Evolutionary conservation across 2,888 invertebrate genomes (phyloP), one percentile per base, ranked within the genome.

Genomic region (Heteromyza rotundicornis): DNA sequence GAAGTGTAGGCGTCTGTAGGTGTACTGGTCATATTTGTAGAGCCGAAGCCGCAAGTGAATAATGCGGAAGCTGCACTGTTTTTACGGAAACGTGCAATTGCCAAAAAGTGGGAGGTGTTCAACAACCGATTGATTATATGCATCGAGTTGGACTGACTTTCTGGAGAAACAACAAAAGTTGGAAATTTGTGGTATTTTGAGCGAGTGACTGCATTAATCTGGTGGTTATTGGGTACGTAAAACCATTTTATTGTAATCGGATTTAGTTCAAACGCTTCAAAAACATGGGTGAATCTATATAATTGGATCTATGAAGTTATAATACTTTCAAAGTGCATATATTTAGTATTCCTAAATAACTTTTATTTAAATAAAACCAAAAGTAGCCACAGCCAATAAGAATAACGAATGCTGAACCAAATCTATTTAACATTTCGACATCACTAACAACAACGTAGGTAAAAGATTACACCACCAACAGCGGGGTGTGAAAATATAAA

Each of bases 1-100:
- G 76, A 36, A 8, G 52, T 57, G 60, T 83, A 82, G 0, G 50
- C 14, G 2, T 50, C 40, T 12, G 50, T 23, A 19, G 17, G 24
- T 35, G 14, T 50, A n/a, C 16, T 40, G 40, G 3, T 40, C 3
- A n/a, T n/a, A 10, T 40, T n/a, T n/a, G 40, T 3, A 40, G n/a
- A 10, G 12, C 12, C 3, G 10, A 14, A 10, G 8, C 16, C 12
- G n/a, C 40, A 40, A 40, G 40, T 40, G 14, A n/a, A 7, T n/a
- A 40, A 40, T 10, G 27, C 5, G 10, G 27, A 27, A 27, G 27
- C 10, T 27, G 27, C 10, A 40, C n/a, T n/a, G n/a, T n/a, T n/a
- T n/a, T n/a, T n/a, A n/a, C n/a, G n/a, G n/a, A n/a, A n/a, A n/a
- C 55, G 49, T 17, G 52, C 36, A 44, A 56, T 24, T 20, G 56